These are phyloP conservation scores for Gobio occitaniae DNA, from an alignment of 2,797 vertebrate species.

Conservation along the genomic window DNA sequence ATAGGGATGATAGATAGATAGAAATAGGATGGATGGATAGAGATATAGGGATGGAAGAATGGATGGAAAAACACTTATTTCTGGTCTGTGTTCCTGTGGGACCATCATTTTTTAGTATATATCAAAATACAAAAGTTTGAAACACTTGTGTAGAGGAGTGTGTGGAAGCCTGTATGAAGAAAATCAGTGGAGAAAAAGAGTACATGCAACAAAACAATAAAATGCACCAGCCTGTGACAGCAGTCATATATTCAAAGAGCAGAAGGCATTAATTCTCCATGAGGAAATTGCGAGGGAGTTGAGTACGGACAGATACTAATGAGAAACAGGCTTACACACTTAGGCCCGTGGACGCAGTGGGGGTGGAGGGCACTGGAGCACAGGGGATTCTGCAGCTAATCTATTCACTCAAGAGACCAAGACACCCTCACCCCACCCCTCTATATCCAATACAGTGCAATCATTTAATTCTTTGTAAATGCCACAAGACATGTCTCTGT, in stretches of 20 bases:
- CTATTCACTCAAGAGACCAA: conserved; percentile 28
- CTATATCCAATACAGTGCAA: conserved; percentile 33
- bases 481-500: conserved; percentile 56
- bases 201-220: conserved; percentile 52
- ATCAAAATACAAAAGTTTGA: not conserved
- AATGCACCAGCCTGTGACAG: conserved; percentile 58
- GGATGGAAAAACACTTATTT: not conserved
- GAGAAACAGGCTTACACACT: conserved; percentile 55
- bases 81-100: not conserved
- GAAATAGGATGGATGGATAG: not conserved
- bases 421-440: conserved; percentile 14
- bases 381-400: conserved; percentile 47
- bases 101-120: not conserved
- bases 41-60: too few relatives aligned
- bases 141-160: not conserved
- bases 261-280: conserved; percentile 59
- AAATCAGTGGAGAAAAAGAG: conserved; percentile 13
- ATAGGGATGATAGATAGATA: too few relatives aligned
- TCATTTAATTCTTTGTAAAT: conserved; percentile 31
- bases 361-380: conserved; percentile 69
- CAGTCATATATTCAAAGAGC: conserved; percentile 55
- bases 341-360: conserved; percentile 40
- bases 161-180: not conserved
- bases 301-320: conserved; percentile 51
- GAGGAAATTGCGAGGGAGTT: conserved; percentile 50